Base-by-base conservation (phyloP, 2,888 invertebrate genomes). In the Drosophila meridionalis region DNA sequence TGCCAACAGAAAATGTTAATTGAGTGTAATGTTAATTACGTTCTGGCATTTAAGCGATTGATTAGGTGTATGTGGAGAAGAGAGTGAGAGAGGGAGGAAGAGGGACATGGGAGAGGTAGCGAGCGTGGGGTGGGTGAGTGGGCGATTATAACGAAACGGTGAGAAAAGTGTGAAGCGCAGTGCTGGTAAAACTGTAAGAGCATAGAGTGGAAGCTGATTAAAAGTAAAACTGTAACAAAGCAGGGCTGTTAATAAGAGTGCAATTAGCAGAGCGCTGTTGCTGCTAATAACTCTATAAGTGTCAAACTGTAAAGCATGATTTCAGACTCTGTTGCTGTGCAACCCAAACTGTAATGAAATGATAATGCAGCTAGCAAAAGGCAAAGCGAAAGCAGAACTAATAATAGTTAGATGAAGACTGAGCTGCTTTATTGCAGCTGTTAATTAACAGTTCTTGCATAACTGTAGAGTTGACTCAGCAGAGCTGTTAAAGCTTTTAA, bases 1-100 rank as follows among this genome's bases (percentile, higher is more conserved):
- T 69, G 78, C 81, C 83, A 76, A 80, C 73, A 68, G 78, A 80
- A 90, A 85, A 85, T 85, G 85, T 90, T 90, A 90, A 85, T 85
- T 85, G 90, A 86, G 90, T 83, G 86, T 88, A 90, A 85, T 85
- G 85, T 85, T 85, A 85, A 85, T 90, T 90, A 80, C 81, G 73
- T 67, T 73, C 65, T 56, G 90, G 87, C 70, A 90, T 86, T 73
- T 65, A 76, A 69, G 70, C 80, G 75, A 48, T 80, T 82, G 83
- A 79, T 79, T 82, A 67, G 61, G 50, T 45, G n/a, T 40, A 40
- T 40, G 58, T 64, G 50, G n/a, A 14, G 20, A 20, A 20, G 20
- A 0, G 20, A 20, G n/a, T 14, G 48, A 2, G 2, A 5, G 12
- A 42, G 14, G n/a, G 30, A 34, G 43, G 7, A 12, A 4, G 32